Conservation (phyloP, 2,888 invertebrate species). For the Andrena bicolor region DNA sequence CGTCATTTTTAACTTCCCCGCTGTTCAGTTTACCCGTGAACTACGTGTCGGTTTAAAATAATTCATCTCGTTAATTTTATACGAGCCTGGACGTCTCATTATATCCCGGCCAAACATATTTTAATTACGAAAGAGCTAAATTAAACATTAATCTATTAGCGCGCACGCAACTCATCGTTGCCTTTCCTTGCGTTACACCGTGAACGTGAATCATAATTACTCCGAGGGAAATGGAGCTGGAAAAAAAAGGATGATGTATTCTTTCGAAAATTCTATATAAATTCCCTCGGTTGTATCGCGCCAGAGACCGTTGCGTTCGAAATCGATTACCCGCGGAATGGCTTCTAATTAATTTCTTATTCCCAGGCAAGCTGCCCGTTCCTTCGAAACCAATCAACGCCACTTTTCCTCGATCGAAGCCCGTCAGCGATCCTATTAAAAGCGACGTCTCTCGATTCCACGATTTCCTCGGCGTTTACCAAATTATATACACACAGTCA, state of each 20-base stretch:
- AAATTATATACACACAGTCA: conserved; percentile 67
- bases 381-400: conserved; percentile 13
- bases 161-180: neutral
- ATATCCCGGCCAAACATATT: conserved; percentile 37
- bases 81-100: conserved; percentile 12
- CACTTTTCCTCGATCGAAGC: conserved; percentile 30
- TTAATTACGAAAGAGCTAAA: conserved; percentile 41
- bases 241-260: neutral
- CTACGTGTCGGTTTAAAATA: conserved; percentile 35
- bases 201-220: conserved; percentile 40
- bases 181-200: conserved; percentile 6
- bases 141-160: conserved; percentile 31
- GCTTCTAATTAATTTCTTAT: conserved; percentile 27
- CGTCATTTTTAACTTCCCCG: neutral
- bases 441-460: conserved; percentile 29
- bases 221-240: conserved; percentile 26
- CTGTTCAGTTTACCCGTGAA: neutral
- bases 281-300: no score
- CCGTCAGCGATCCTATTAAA: conserved; percentile 48
- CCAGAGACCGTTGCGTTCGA: neutral
- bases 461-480: conserved; percentile 43
- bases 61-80: conserved; percentile 43
- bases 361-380: neutral
- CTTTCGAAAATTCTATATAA: neutral
- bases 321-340: neutral